These are phyloP conservation scores for Toxotes lorentzi DNA, from an alignment of 2,797 vertebrate genomes.

Conservation along the genomic window DNA sequence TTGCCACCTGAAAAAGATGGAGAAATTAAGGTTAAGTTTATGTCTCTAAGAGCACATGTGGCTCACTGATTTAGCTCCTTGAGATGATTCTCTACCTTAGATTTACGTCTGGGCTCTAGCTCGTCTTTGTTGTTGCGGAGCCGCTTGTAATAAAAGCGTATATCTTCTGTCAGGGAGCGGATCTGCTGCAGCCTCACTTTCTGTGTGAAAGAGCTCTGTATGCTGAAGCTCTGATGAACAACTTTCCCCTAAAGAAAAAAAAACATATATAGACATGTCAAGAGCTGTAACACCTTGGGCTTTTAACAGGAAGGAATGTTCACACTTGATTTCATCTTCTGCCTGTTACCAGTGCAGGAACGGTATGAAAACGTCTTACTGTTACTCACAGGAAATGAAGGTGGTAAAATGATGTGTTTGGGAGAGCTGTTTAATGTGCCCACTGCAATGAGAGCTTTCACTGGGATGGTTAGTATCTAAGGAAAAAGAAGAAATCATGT, in stretches of 20 bases:
- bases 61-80: neutral
- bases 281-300: neutral
- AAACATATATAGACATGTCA: slow-evolving; percentile 1
- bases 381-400: slow-evolving; percentile 94
- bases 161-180: slow-evolving; percentile 92
- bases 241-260: slow-evolving; percentile 89
- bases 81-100: slow-evolving; percentile 87
- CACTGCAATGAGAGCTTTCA: slow-evolving; percentile 96
- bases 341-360: neutral
- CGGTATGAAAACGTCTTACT: neutral
- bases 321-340: neutral
- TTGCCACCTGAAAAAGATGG: slow-evolving; percentile 92
- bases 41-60: neutral
- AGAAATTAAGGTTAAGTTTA: slow-evolving; percentile 46
- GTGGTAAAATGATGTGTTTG: slow-evolving; percentile 91
- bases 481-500: neutral
- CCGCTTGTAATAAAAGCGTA: slow-evolving; percentile 95
- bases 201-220: slow-evolving; percentile 98
- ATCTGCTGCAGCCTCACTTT: slow-evolving; percentile 96
- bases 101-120: slow-evolving; percentile 94
- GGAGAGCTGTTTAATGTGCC: slow-evolving; percentile 93
- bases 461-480: slow-evolving; percentile 97
- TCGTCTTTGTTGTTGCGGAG: slow-evolving; percentile 95
- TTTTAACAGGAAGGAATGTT: neutral
- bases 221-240: slow-evolving; percentile 95